phyloP scores from a whole-genome alignment of 2,113 vertebrate species.

The Lamprologus sp. region DNA sequence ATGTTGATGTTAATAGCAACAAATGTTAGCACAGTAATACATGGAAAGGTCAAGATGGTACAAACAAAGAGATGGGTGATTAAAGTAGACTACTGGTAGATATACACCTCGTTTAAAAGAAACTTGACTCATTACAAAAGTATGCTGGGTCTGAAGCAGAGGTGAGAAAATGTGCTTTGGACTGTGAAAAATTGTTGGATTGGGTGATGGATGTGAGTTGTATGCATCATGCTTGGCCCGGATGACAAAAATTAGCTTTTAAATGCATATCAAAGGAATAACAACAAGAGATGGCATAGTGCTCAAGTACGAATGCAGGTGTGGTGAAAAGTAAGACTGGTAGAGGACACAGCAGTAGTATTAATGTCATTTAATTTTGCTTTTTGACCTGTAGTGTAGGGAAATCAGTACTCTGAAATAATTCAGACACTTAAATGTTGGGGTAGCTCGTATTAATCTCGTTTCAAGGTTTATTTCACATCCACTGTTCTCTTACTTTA shows the following conservation, averaged over 20 bases:
- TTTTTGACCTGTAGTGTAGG: not conserved
- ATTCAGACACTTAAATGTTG: not conserved
- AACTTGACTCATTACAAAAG: not conserved
- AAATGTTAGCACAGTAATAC: not conserved
- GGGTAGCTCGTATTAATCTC: slow-evolving; percentile 1
- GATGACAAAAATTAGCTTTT: not conserved
- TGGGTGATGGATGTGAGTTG: not conserved
- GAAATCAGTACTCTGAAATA: not conserved
- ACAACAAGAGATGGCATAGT: fast-evolving
- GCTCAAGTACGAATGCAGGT: not conserved
- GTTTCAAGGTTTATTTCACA: slow-evolving; percentile 18
- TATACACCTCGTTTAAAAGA: not conserved
- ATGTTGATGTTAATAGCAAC: not conserved
- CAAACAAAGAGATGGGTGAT: not conserved
- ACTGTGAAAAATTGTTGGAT: not conserved
- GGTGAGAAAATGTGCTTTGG: not conserved
- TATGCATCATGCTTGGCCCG: not conserved
- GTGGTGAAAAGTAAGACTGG: not conserved
- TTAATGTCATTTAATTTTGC: not conserved
- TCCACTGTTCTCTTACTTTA: not conserved
- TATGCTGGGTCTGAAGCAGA: not conserved
- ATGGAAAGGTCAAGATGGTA: not conserved
- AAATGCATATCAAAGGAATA: not conserved
- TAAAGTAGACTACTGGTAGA: not conserved
- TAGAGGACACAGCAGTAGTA: not conserved